phyloP scores from a whole-genome alignment of 2,113 vertebrate species.

The Scartelaos histophorus region DNA sequence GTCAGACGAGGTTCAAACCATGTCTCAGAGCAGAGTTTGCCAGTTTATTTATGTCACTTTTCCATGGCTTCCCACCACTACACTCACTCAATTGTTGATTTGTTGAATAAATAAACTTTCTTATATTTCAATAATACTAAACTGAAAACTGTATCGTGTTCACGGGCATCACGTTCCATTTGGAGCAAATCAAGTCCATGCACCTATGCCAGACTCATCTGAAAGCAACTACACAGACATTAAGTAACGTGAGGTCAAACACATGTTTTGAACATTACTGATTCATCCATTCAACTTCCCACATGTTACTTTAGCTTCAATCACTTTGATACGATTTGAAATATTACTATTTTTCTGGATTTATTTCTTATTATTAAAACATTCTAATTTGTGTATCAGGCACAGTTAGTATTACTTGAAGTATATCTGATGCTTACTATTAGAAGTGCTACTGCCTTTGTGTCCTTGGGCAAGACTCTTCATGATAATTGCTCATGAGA shows the following conservation, averaged over 20 bases:
- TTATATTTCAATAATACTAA: not conserved
- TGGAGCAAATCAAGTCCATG: not conserved
- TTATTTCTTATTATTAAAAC: not conserved
- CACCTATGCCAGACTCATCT: not conserved
- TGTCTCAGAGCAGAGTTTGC: not conserved
- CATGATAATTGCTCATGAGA: not conserved
- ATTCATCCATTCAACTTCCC: not conserved
- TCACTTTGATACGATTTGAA: not conserved
- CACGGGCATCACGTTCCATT: not conserved
- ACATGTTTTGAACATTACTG: conserved; percentile 8
- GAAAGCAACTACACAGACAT: conserved; percentile 12
- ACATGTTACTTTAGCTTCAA: not conserved
- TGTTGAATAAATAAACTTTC: not conserved
- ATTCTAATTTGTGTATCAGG: not conserved
- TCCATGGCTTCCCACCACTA: not conserved
- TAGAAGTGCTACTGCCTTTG: not conserved
- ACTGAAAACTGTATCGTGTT: not conserved
- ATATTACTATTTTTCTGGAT: not conserved
- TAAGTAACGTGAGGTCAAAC: conserved; percentile 11
- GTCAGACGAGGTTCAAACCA: not conserved
- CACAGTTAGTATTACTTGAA: not conserved
- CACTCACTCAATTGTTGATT: not conserved
- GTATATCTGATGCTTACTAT: not conserved
- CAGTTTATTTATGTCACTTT: not conserved
- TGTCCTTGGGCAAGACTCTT: not conserved